A percentile compares a stretch with the other conserved stretches of the same genome.
phyloP scores from a whole-genome alignment of 2,888 invertebrate genomes.

The Ischnura elegans region DNA sequence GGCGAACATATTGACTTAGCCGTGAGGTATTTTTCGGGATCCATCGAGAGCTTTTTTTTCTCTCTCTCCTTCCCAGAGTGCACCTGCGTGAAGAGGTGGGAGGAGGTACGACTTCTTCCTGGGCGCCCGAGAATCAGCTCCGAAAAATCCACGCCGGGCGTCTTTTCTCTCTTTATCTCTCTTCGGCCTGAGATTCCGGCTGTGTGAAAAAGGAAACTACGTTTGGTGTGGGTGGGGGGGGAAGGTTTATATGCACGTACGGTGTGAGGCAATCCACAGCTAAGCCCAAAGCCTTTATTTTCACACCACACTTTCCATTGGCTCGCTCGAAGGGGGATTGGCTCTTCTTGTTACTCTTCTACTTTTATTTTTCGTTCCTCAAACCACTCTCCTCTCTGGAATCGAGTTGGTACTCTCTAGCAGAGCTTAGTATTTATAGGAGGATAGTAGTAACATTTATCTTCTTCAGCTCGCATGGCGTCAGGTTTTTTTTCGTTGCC shows the following conservation, averaged over 20 bases:
- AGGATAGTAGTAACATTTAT: no score
- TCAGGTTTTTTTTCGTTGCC: no score
- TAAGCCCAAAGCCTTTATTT: background rate
- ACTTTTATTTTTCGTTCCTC: no score
- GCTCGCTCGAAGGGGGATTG: background rate
- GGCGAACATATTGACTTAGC: constrained; percentile 9
- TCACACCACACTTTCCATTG: background rate
- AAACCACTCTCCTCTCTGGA: no score
- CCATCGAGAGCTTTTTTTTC: constrained; percentile 1
- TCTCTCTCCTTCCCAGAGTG: no score
- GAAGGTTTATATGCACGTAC: background rate
- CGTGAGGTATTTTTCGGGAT: constrained; percentile 6
- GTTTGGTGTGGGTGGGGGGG: background rate
- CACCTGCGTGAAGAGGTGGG: background rate
- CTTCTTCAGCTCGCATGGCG: no score
- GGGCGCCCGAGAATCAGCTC: background rate
- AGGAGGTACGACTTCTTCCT: background rate
- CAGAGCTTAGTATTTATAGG: no score
- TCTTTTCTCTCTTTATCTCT: background rate
- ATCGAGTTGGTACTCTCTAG: no score
- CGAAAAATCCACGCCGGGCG: background rate
- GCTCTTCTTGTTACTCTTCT: no score
- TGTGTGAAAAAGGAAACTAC: background rate
- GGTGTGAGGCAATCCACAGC: background rate
- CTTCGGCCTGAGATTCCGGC: background rate